Evolutionary conservation across 2,797 vertebrate species (phyloP), one percentile per base, ranked within the genome.

Genomic region (Paedocypris micromegethes): DNA sequence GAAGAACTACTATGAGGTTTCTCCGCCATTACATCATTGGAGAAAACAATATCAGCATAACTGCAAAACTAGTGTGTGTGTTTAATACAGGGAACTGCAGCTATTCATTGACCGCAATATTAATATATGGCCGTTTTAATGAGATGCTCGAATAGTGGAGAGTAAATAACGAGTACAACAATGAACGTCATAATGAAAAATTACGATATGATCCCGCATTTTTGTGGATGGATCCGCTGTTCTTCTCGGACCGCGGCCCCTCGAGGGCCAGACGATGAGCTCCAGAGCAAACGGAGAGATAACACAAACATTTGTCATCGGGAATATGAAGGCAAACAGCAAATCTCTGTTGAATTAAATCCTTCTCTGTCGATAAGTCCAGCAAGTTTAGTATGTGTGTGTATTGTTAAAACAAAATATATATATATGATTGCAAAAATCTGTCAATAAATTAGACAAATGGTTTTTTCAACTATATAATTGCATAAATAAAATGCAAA

Each of bases 121-220:
- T 75, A 71, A 75, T 75, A 69, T 69, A 57, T 53, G 61, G 62
- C 68, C 51, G 70, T 62, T 58, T 68, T 63, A 60, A 76, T 70
- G 58, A 56, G 70, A 2, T 4, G 52, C 45, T 60, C 58, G 48
- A 51, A 50, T 59, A 41, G 56, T 41, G 39, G 57, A 42, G 58
- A 55, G 67, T 50, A 48, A 62, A 62, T 44, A 41, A 44, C 38
- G 4, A 45, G 7, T 69, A 23, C 23, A 23, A 41, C 40, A 23
- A 44, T 2, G 9, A 46, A 9, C n/a, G 9, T 37, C 9, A 23
- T 8, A 9, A 6, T 23, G 44, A 46, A 50, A 50, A 50, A 48
- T 64, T 54, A 39, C 65, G 23, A 64, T 64, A 54, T 46, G 51
- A 23, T 58, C 50, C 41, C 68, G 43, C 54, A 40, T 52, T 68